Evolutionary conservation across 1,140 invertebrate species (phyloP).

Genomic region (Atta cephalotes): DNA sequence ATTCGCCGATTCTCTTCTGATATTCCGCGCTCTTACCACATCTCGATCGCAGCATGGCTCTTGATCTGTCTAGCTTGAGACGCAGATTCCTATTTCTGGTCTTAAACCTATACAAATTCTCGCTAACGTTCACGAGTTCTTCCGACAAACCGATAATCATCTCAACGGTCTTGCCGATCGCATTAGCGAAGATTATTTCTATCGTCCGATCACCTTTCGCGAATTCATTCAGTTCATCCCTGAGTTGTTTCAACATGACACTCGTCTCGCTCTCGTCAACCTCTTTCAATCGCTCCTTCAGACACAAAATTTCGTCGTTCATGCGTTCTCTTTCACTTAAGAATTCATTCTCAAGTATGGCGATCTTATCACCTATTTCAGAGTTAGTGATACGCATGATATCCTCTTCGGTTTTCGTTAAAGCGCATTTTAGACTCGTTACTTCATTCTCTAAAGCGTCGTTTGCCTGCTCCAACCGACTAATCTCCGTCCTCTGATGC

Average conservation of each 20-base stretch:
- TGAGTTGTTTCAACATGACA: conserved; percentile 38
- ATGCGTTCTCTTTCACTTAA: conserved; percentile 48
- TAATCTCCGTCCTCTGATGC: conserved; percentile 67
- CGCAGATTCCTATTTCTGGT: conserved; percentile 46
- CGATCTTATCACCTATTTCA: conserved; percentile 51
- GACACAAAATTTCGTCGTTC: conserved; percentile 65
- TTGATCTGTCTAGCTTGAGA: conserved; percentile 56
- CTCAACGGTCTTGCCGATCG: conserved; percentile 62
- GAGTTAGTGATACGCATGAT: neutral
- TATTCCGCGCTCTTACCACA: conserved; percentile 59
- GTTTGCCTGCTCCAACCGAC: conserved; percentile 57
- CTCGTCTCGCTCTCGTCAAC: conserved; percentile 31
- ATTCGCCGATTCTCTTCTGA: conserved; percentile 64
- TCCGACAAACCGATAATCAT: conserved; percentile 65
- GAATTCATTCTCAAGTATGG: conserved; percentile 41
- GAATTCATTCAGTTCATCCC: conserved; percentile 58
- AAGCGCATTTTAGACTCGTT: conserved; percentile 34
- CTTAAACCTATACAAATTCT: conserved; percentile 44
- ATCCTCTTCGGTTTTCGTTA: conserved; percentile 46
- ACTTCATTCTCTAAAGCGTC: conserved; percentile 62
- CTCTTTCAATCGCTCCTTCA: conserved; percentile 59
- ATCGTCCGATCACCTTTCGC: conserved; percentile 64
- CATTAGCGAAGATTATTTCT: conserved; percentile 63
- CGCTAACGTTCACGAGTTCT: conserved; percentile 64
- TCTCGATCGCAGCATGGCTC: conserved; percentile 62